Evolutionary conservation across 1,140 invertebrate genomes (phyloP).

Genomic region (Gonatopus flavifemur): DNA sequence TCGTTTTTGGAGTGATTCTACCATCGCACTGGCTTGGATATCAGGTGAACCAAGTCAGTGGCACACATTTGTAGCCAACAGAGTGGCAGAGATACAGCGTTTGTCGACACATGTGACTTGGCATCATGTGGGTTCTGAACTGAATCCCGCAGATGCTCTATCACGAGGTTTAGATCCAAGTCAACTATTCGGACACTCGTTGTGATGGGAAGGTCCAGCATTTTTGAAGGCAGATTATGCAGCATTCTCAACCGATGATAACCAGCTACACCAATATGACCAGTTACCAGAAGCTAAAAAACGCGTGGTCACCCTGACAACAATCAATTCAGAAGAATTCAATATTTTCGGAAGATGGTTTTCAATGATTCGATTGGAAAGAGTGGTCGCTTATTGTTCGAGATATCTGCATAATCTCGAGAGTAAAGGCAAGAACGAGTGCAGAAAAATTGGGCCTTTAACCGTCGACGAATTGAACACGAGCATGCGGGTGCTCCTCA

Average conservation of each 20-base stretch:
- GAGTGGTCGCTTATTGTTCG: too few relatives aligned
- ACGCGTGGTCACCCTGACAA: neutral
- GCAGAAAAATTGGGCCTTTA: neutral
- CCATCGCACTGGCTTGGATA: neutral
- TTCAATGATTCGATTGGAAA: too few relatives aligned
- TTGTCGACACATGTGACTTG: neutral
- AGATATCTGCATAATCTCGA: too few relatives aligned
- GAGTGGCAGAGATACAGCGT: neutral
- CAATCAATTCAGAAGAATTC: too few relatives aligned
- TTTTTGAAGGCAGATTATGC: too few relatives aligned
- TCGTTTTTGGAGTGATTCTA: neutral
- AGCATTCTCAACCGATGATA: too few relatives aligned
- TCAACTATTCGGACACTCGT: neutral
- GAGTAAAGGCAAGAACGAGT: neutral
- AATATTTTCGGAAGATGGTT: neutral
- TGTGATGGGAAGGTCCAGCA: too few relatives aligned
- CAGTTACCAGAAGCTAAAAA: neutral
- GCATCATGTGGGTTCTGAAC: neutral
- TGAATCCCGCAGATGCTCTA: neutral
- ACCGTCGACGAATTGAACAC: neutral
- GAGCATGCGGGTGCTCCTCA: neutral
- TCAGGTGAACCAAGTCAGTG: neutral
- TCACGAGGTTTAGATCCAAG: neutral
- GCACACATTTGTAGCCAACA: neutral
- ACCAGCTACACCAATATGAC: too few relatives aligned